phyloP scores from a whole-genome alignment of 2,113 vertebrate genomes.

The Peromyscus leucopus region DNA sequence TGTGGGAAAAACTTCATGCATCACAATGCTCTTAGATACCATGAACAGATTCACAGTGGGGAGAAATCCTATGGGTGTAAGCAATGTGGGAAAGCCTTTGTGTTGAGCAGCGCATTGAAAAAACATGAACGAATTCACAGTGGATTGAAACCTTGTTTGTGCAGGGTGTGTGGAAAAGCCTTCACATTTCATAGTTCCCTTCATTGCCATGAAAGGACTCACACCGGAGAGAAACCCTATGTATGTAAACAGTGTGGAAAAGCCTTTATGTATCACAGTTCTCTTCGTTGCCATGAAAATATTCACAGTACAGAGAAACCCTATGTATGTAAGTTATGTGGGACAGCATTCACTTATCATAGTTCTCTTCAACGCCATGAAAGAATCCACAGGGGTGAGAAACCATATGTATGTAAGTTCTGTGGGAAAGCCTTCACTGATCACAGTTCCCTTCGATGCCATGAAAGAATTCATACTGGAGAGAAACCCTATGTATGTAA shows the following conservation, averaged over 20 bases:
- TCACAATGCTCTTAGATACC: background rate
- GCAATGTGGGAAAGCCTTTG: background rate
- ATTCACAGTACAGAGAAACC: background rate
- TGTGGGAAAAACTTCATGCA: background rate
- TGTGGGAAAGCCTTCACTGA: slow-evolving; percentile 5
- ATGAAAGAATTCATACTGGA: slow-evolving; percentile 22
- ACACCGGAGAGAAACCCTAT: background rate
- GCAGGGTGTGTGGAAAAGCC: slow-evolving; percentile 37
- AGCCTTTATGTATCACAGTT: background rate
- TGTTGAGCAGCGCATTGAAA: background rate
- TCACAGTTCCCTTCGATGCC: background rate
- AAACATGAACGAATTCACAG: background rate
- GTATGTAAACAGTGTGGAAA: background rate
- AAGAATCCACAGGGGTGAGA: background rate
- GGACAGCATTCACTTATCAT: background rate
- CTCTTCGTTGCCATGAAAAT: background rate
- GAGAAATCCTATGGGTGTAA: background rate
- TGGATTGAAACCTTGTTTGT: background rate
- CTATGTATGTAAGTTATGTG: background rate
- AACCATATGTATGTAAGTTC: background rate
- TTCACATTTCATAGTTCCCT: background rate
- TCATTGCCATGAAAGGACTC: background rate
- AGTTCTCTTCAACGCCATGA: background rate
- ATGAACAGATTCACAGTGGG: background rate
- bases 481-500: background rate